Conservation (phyloP, 2,797 vertebrate genomes). For the Trachops cirrhosus region DNA sequence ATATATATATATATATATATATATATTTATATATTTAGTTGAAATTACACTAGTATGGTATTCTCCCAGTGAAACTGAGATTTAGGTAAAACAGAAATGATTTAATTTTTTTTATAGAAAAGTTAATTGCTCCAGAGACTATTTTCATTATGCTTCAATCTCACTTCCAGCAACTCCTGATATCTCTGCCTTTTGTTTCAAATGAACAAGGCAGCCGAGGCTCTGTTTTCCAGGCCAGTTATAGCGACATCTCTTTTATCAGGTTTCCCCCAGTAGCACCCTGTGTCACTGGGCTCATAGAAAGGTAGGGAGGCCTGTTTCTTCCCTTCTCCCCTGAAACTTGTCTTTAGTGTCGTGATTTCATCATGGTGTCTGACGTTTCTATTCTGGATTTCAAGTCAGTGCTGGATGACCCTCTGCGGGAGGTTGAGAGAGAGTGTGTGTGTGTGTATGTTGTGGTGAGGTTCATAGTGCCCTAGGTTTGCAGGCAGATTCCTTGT, state of each 20-base stretch:
- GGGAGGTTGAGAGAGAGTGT: not conserved
- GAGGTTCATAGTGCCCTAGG: not conserved
- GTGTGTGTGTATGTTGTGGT: not conserved
- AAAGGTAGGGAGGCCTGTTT: not conserved
- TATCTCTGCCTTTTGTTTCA: not conserved
- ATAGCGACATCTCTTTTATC: not conserved
- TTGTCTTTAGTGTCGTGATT: not conserved
- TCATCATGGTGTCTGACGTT: not conserved
- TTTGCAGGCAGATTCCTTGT: not conserved
- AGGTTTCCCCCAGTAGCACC: not conserved
- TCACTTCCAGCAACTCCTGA: not conserved
- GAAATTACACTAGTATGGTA: not conserved
- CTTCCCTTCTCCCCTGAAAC: not conserved
- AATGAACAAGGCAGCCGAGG: not conserved
- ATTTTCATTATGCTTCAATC: not conserved
- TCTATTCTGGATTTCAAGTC: not conserved
- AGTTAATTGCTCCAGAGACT: not conserved
- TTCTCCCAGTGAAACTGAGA: constrained; percentile 19
- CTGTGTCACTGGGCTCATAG: not conserved
- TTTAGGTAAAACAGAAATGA: constrained; percentile 32
- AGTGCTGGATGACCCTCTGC: not conserved
- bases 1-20: too few species aligned
- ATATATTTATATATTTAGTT: not conserved
- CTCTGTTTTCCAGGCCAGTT: not conserved
- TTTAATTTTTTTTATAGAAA: constrained; percentile 56